These are phyloP conservation scores for Drosophila insularis DNA, from an alignment of 1,140 invertebrate genomes.

Conservation along the genomic window DNA sequence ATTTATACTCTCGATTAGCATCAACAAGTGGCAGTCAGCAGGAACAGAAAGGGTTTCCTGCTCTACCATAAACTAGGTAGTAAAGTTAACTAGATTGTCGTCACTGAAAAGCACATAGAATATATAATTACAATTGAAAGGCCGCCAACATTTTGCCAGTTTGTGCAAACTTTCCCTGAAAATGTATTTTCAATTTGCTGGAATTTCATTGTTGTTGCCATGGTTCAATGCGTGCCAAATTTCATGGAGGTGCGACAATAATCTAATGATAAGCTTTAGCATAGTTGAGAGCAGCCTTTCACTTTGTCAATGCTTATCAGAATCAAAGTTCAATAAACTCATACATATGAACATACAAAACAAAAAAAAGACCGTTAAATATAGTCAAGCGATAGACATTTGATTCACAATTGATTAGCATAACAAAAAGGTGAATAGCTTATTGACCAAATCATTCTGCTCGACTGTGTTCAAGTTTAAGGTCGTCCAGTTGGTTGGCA, in stretches of 20 bases:
- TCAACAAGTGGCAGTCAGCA: not conserved
- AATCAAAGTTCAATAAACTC: constrained; percentile 63
- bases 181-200: constrained; percentile 27
- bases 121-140: constrained; percentile 26
- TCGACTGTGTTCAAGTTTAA: constrained; percentile 38
- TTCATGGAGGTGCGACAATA: constrained; percentile 41
- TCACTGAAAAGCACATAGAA: constrained; percentile 24
- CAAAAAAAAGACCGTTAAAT: not conserved
- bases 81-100: constrained; percentile 24
- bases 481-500: constrained; percentile 22
- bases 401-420: constrained; percentile 46
- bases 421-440: constrained; percentile 54
- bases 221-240: constrained; percentile 38
- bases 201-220: constrained; percentile 24
- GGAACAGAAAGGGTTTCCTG: not conserved
- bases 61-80: too few species aligned
- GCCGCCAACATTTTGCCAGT: constrained; percentile 27
- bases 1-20: not conserved
- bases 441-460: constrained; percentile 16
- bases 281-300: constrained; percentile 52
- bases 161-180: constrained; percentile 49
- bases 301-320: constrained; percentile 43
- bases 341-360: not conserved
- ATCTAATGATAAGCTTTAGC: constrained; percentile 52
- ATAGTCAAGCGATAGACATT: constrained; percentile 12